Base-by-base conservation (phyloP, 2,113 vertebrate species). In the Apteryx owenii region DNA sequence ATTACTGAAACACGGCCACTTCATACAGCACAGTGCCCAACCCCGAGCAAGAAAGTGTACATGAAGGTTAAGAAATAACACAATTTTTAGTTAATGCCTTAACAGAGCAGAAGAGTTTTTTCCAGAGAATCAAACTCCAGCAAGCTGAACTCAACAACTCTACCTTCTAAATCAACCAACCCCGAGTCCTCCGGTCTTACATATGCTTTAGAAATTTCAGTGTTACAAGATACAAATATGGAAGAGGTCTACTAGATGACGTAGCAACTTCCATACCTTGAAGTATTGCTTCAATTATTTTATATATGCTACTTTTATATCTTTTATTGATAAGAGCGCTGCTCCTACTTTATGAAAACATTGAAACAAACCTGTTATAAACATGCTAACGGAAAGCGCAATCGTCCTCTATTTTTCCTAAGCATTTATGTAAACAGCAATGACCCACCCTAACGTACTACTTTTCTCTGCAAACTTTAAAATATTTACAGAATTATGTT, bases 401-500 rank as follows among this genome's bases (percentile, higher is more conserved):
- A 66, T 1, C 4, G 10, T 8, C 51, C 46, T 68, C 56, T 11
- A 1, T 44, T 73, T 69, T 46, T 19, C 60, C 48, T 8, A 11
- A 81, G 46, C 8, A 26, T 6, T 91, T 44, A 21, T 40, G 12
- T 51, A 77, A 94, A 50, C 1, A 8, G 71, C 88, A 66, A 2
- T 36, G 51, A 71, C 78, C 66, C 75, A 72, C 13, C 3, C 40
- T 21, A 90, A 83, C 28, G 16, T 40, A 7, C 31, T 51, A 31
- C 25, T 95, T 90, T 66, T 50, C 78, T 54, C 72, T 8, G 40
- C 23, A 26, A 86, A 78, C 25, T 64, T 50, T 9, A 78, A 92
- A 90, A 70, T 71, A 92, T 58, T 83, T 62, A 73, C 33, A 53
- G 73, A 85, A 88, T 70, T 40, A 38, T 44, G 62, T 76, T 93